phyloP scores from a whole-genome alignment of 1,140 invertebrate genomes.

The Frieseomelitta varia region DNA sequence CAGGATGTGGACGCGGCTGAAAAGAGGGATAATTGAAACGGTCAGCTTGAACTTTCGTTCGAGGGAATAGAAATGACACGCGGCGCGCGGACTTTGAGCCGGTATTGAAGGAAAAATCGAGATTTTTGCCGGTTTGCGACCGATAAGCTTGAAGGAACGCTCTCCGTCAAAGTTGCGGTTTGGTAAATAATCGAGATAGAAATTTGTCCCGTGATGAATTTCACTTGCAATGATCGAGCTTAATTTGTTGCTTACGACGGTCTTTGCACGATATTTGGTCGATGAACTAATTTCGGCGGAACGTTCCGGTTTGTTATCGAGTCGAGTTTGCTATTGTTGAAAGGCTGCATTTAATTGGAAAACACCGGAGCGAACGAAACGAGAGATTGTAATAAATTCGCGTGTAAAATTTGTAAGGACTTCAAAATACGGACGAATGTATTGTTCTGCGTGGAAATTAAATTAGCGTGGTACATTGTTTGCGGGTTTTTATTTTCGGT shows the following conservation, averaged over 20 bases:
- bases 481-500: no score
- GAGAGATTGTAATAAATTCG: background rate
- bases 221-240: background rate
- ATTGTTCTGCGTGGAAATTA: background rate
- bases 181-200: background rate
- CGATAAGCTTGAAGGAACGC: background rate
- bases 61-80: background rate
- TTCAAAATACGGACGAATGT: background rate
- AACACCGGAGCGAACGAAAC: background rate
- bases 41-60: background rate
- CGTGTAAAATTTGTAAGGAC: background rate
- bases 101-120: background rate
- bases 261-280: background rate
- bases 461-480: background rate
- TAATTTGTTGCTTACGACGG: background rate
- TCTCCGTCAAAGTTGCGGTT: background rate
- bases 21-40: constrained; percentile 8
- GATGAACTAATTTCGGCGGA: background rate
- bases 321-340: background rate
- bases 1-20: no score
- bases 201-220: background rate
- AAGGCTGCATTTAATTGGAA: background rate
- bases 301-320: background rate
- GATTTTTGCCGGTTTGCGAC: background rate
- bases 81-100: background rate